These are phyloP conservation scores for Aphidoletes aphidimyza DNA, from an alignment of 2,888 invertebrate genomes.

Conservation along the genomic window DNA sequence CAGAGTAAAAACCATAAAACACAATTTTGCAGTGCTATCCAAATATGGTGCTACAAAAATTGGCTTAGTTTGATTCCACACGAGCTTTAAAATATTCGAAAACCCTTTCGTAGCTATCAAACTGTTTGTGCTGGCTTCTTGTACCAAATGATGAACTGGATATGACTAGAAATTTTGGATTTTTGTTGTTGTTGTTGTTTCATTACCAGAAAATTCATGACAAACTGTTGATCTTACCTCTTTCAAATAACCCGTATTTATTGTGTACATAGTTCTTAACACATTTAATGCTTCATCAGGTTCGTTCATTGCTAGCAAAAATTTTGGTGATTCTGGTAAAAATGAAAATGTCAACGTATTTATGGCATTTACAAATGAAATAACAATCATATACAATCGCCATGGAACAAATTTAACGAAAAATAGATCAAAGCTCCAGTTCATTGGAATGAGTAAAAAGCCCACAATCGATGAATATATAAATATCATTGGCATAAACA, in stretches of 20 bases:
- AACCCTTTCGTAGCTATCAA: constrained; percentile 9
- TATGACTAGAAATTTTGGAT: constrained; percentile 9
- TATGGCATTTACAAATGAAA: constrained; percentile 73
- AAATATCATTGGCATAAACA: constrained; percentile 70
- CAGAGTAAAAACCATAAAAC: constrained; percentile 61
- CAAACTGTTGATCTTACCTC: background rate
- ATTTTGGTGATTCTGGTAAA: constrained; percentile 85
- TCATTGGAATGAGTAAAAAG: constrained; percentile 74
- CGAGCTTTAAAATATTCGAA: constrained; percentile 57
- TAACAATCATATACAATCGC: constrained; percentile 72
- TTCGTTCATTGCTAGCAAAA: constrained; percentile 73
- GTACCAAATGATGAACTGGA: background rate
- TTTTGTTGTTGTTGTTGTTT: background rate
- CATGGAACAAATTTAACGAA: constrained; percentile 76
- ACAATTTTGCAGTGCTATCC: constrained; percentile 63
- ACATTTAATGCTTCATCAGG: constrained; percentile 71
- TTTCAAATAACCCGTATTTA: constrained; percentile 30
- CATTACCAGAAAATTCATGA: background rate
- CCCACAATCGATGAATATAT: constrained; percentile 74
- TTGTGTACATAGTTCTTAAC: constrained; percentile 64
- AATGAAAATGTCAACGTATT: constrained; percentile 70
- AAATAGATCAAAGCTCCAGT: constrained; percentile 67
- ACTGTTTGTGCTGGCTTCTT: background rate
- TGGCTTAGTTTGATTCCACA: constrained; percentile 64
- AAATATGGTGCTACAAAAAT: constrained; percentile 61